Percentiles rank a stretch among this genome's conserved stretches.
Conservation (phyloP, 2,797 vertebrate genomes). For the Sebastes hopkinsi region DNA sequence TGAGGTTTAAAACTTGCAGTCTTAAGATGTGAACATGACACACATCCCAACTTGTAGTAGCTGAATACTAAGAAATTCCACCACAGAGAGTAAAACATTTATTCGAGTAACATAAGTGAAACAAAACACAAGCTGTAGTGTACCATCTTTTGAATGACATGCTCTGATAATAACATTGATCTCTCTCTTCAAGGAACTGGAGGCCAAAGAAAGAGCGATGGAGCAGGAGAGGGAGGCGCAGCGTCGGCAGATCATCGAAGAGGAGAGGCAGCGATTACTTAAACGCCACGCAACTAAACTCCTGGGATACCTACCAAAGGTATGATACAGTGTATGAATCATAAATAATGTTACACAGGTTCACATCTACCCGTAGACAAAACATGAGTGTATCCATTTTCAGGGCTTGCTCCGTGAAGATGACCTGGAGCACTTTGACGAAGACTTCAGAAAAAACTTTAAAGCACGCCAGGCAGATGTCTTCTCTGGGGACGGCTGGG, state of each 20-base stretch:
- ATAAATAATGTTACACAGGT: neutral
- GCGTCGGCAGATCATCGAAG: slow-evolving; percentile 87
- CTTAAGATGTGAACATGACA: neutral
- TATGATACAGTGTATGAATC: slow-evolving; percentile 57
- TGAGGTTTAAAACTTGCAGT: neutral
- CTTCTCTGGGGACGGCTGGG: slow-evolving; percentile 74
- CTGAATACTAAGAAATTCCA: neutral
- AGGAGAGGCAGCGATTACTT: slow-evolving; percentile 91
- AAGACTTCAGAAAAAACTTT: slow-evolving; percentile 88
- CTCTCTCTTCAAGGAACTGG: slow-evolving; percentile 80
- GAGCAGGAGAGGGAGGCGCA: slow-evolving; percentile 83
- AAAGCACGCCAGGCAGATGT: slow-evolving; percentile 69
- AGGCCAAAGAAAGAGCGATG: slow-evolving; percentile 83
- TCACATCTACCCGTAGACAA: neutral
- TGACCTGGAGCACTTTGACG: slow-evolving; percentile 89
- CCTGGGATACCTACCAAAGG: slow-evolving; percentile 91
- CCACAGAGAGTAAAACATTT: neutral
- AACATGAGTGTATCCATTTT: slow-evolving; percentile 5
- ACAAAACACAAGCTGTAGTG: neutral
- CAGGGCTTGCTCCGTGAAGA: slow-evolving; percentile 91
- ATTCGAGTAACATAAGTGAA: neutral
- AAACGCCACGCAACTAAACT: slow-evolving; percentile 88
- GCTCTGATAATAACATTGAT: neutral
- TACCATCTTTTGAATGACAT: neutral
- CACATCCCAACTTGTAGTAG: neutral